Evolutionary conservation across 2,797 vertebrate species (phyloP).

Genomic region (Diceros bicornis): DNA sequence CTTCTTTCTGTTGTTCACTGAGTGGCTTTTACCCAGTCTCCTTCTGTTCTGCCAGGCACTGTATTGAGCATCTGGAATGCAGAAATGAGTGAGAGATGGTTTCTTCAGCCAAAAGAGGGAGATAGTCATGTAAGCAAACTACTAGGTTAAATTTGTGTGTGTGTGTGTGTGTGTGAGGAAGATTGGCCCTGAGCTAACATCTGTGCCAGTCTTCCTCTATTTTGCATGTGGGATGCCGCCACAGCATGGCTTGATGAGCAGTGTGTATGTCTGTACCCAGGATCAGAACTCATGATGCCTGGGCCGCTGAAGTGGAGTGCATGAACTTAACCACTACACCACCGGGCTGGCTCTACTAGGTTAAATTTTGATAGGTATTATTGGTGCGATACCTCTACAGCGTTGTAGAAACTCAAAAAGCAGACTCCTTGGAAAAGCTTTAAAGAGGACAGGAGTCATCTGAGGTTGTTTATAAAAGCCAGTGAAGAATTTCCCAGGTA

Average conservation of each 20-base stretch:
- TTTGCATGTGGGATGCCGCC: too few species aligned
- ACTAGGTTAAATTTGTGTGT: not conserved
- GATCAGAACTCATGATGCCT: too few species aligned
- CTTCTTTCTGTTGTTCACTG: slow-evolving; percentile 28
- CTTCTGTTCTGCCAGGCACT: not conserved
- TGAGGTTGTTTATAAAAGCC: slow-evolving; percentile 38
- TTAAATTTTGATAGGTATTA: not conserved
- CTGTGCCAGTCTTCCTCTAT: too few species aligned
- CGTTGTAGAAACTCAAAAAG: slow-evolving; percentile 39
- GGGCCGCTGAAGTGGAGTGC: too few species aligned
- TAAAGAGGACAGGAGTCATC: not conserved
- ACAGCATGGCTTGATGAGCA: too few species aligned
- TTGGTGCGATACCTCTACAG: not conserved
- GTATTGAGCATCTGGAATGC: not conserved
- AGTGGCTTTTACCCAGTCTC: not conserved
- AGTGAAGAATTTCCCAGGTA: not conserved
- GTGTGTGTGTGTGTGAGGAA: too few species aligned
- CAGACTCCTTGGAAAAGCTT: not conserved
- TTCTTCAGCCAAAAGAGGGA: slow-evolving; percentile 27
- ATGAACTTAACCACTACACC: too few species aligned
- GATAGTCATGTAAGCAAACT: not conserved
- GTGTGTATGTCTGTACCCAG: too few species aligned
- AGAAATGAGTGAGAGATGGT: slow-evolving; percentile 27
- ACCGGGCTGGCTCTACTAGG: too few species aligned
- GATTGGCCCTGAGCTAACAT: too few species aligned